These are phyloP conservation scores for Hippopotamyrus pictus DNA, from an alignment of 2,797 vertebrate genomes.

Conservation along the genomic window DNA sequence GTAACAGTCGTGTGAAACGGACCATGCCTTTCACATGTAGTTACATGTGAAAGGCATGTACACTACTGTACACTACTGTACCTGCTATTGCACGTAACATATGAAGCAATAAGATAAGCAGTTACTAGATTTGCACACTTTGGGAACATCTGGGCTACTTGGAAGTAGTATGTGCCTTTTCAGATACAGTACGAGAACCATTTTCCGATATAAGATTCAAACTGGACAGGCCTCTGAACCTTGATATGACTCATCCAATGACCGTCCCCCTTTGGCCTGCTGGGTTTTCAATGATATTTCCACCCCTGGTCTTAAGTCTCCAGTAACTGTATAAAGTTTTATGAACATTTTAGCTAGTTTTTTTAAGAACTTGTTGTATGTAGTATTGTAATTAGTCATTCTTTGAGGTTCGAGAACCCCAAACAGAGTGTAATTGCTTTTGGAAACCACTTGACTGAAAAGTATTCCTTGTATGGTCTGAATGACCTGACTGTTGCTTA, in stretches of 20 bases:
- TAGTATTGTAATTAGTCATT: neutral
- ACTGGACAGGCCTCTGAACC: neutral
- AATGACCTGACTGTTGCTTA: neutral
- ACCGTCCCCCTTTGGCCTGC: neutral
- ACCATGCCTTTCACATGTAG: neutral
- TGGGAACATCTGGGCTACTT: neutral
- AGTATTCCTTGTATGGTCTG: neutral
- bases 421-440: neutral
- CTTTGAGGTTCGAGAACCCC: neutral
- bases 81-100: neutral
- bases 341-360: constrained; percentile 8
- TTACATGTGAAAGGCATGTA: too few species aligned
- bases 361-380: constrained; percentile 16
- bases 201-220: neutral
- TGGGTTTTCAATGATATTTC: neutral
- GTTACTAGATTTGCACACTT: neutral
- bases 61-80: constrained; percentile 6
- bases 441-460: constrained; percentile 22
- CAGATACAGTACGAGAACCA: neutral
- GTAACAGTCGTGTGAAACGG: neutral
- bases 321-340: neutral
- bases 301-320: neutral
- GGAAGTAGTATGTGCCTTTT: neutral
- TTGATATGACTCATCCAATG: neutral
- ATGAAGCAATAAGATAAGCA: neutral